Evolutionary conservation across 2,113 vertebrate species (phyloP).

Genomic region (Apteryx mantelli): DNA sequence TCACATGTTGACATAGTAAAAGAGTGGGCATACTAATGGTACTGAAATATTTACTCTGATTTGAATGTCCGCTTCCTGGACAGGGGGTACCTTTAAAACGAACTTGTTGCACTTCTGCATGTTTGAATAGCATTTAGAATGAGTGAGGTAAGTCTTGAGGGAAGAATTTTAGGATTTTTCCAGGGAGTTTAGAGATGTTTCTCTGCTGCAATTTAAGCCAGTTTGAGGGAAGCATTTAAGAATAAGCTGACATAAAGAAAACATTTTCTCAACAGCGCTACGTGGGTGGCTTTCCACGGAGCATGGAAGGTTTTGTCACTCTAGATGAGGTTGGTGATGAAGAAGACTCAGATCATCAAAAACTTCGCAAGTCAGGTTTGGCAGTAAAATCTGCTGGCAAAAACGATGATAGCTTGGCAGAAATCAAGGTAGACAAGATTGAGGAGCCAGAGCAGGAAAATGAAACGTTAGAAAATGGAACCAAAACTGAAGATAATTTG

Average conservation of each 20-base stretch:
- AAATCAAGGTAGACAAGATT: constrained; percentile 80
- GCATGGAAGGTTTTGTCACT: constrained; percentile 95
- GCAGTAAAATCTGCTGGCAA: constrained; percentile 60
- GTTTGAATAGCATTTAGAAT: background rate
- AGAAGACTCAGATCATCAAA: constrained; percentile 81
- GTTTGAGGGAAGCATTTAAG: background rate
- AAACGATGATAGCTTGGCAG: constrained; percentile 72
- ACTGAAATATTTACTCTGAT: fast-evolving
- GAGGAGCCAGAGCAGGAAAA: constrained; percentile 80
- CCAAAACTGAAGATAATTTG: constrained; percentile 72
- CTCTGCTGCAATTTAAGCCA: background rate
- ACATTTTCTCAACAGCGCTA: constrained; percentile 73
- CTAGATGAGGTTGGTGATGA: constrained; percentile 92
- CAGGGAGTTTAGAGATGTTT: background rate
- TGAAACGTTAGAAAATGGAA: constrained; percentile 79
- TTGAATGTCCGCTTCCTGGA: background rate
- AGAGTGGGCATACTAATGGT: background rate
- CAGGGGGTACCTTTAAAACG: background rate
- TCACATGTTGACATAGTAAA: background rate
- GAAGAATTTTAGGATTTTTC: background rate
- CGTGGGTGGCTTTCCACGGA: constrained; percentile 83
- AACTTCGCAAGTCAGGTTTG: constrained; percentile 70
- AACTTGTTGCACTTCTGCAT: background rate
- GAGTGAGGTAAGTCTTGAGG: background rate
- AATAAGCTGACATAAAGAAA: constrained; percentile 7